Evolutionary conservation across 2,113 vertebrate species (phyloP).

Genomic region (Cyprinodon variegatus): DNA sequence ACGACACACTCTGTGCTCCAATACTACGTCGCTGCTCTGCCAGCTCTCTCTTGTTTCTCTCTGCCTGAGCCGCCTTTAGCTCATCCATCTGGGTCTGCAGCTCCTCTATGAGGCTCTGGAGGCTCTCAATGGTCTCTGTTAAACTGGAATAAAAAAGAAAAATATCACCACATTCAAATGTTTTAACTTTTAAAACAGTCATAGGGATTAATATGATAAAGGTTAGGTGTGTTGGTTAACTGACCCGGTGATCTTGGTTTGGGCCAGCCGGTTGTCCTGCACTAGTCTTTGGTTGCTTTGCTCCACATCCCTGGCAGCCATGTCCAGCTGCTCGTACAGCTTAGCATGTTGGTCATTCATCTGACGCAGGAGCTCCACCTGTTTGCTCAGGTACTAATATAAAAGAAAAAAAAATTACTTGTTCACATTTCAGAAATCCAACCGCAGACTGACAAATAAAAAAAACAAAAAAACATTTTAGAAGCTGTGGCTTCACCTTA

Average conservation of each 20-base stretch:
- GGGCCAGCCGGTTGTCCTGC: conserved; percentile 87
- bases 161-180: neutral
- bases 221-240: neutral
- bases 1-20: conserved; percentile 84
- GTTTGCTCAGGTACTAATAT: conserved; percentile 91
- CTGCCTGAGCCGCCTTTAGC: conserved; percentile 77
- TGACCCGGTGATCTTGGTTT: conserved; percentile 90
- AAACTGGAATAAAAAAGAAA: conserved; percentile 76
- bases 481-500: neutral
- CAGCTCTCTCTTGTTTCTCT: conserved; percentile 66
- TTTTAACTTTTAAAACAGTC: neutral
- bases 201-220: neutral
- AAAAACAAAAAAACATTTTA: neutral
- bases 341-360: conserved; percentile 96
- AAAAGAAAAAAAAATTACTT: conserved; percentile 2
- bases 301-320: conserved; percentile 89
- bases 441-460: neutral
- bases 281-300: conserved; percentile 88
- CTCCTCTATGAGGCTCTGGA: conserved; percentile 88
- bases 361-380: conserved; percentile 91
- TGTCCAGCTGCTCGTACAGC: conserved; percentile 93
- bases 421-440: neutral
- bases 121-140: conserved; percentile 88
- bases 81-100: conserved; percentile 90
- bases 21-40: conserved; percentile 78